Base-by-base conservation (phyloP, 2,888 invertebrate genomes). In the Hololepta plana region DNA sequence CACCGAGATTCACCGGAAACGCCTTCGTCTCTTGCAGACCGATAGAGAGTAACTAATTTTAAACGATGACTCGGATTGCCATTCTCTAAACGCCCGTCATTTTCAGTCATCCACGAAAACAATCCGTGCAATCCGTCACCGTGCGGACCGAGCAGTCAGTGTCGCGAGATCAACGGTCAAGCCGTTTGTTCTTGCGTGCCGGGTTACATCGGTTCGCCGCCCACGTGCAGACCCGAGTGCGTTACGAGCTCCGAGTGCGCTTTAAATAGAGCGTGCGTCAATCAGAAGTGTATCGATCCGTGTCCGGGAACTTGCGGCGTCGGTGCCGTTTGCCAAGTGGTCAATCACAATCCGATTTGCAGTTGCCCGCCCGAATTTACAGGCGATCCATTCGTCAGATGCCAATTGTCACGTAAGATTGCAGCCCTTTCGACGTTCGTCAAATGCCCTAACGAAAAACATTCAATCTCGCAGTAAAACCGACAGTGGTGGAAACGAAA, bases 311-410 rank as follows among this genome's bases (percentile, higher is more conserved):
- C 61, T 23, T 68, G 68, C 40, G 67, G 67, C 17, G 39, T 55
- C 15, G 54, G 57, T 35, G 62, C 68, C 3, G 45, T 51, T 23
- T 70, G 69, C 33, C 54, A 59, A 36, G 66, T 67, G 4, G 56
- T 63, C 15, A 64, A 65, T 41, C 68, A 69, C 41, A 61, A 61
- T 32, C 62, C 67, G 1, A 57, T 62, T 34, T 69, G 69, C 40
- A 57, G 57, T 29, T 70, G 69, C 40, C 46, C 51, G 21, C 43
- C 50, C 8, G 57, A 59, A 31, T 55, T 54, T 33, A 64, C 61
- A 12, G 71, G 72, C 31, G 68, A 72, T 59, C 67, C 75, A 26
- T 73, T 73, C 35, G 62, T 67, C 3, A 64, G 70, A 47, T 77
- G 76, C 44, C 63, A 63, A 41, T 42, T 59, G 23, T 60, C 61